Evolutionary conservation across 2,888 invertebrate species (phyloP).

Genomic region (Halictus ligatus): DNA sequence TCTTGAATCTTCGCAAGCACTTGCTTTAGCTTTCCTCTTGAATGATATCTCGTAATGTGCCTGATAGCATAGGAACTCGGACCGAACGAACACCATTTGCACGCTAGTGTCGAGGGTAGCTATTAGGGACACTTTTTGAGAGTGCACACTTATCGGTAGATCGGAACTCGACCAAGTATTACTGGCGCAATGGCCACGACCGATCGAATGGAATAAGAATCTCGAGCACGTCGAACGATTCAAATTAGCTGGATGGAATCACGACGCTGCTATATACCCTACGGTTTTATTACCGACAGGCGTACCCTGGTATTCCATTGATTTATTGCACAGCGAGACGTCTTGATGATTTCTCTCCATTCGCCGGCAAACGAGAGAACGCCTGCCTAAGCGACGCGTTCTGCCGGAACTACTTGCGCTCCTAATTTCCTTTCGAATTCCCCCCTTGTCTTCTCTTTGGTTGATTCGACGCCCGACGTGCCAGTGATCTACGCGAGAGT

Average conservation of each 20-base stretch:
- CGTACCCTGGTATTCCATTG: slow-evolving; percentile 22
- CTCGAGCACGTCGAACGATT: neutral
- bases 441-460: neutral
- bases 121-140: neutral
- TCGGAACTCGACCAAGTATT: neutral
- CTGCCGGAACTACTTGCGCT: neutral
- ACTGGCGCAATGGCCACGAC: too few relatives aligned
- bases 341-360: slow-evolving; percentile 4
- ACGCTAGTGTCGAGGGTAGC: too few relatives aligned
- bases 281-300: neutral
- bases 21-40: neutral
- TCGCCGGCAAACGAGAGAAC: neutral
- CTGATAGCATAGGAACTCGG: too few relatives aligned
- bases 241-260: slow-evolving; percentile 1
- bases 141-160: neutral
- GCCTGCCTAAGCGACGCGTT: slow-evolving; percentile 11
- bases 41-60: too few relatives aligned
- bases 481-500: slow-evolving; percentile 1
- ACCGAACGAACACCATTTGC: too few relatives aligned
- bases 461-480: neutral
- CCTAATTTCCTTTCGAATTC: slow-evolving; percentile 33
- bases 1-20: too few relatives aligned
- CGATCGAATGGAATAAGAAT: neutral
- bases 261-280: neutral
- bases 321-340: neutral